Percentiles rank a stretch among this genome's conserved stretches.
phyloP scores from a whole-genome alignment of 1,140 invertebrate genomes.

The Hypsibius dujardini region DNA sequence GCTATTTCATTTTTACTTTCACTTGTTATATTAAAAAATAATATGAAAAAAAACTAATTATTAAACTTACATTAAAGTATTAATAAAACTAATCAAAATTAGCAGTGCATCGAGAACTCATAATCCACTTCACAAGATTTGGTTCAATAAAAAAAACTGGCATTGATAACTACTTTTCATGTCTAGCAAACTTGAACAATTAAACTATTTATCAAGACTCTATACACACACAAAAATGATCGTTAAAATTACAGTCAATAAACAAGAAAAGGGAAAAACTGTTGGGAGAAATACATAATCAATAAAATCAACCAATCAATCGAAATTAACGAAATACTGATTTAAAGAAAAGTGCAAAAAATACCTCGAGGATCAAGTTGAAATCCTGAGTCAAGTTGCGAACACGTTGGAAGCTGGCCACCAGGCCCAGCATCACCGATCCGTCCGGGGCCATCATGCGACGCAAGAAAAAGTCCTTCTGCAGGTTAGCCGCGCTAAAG shows the following conservation, averaged over 20 bases:
- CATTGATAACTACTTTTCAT: neutral
- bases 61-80: neutral
- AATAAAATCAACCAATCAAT: constrained; percentile 16
- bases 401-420: constrained; percentile 86
- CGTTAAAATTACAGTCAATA: too few relatives aligned
- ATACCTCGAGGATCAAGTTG: constrained; percentile 46
- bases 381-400: constrained; percentile 67
- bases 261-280: too few relatives aligned
- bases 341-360: constrained; percentile 22
- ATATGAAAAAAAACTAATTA: neutral
- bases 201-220: neutral
- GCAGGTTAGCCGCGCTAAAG: constrained; percentile 89
- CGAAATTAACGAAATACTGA: constrained; percentile 8
- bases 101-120: neutral
- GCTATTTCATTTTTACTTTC: neutral
- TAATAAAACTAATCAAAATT: neutral
- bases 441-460: constrained; percentile 88
- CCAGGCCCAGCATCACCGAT: constrained; percentile 72
- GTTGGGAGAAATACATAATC: neutral
- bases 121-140: neutral
- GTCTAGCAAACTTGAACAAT: neutral
- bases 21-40: neutral
- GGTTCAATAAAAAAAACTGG: neutral
- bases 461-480: constrained; percentile 83
- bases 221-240: constrained; percentile 2